Evolutionary conservation across 2,797 vertebrate species (phyloP).

Genomic region (Peromyscus attwateri): DNA sequence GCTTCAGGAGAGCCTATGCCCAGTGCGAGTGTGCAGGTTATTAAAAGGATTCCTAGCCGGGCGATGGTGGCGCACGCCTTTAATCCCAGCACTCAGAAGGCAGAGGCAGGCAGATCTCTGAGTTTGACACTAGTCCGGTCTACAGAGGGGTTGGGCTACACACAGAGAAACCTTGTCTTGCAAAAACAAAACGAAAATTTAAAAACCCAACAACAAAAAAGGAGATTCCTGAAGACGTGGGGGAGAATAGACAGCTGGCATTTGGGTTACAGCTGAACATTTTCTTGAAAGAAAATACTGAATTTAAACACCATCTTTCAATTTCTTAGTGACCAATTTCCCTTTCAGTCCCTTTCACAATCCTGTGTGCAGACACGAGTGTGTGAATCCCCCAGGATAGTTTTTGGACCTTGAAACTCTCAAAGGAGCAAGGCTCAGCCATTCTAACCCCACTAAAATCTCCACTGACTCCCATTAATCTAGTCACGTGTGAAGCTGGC

Average conservation of each 20-base stretch:
- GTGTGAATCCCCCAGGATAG: not conserved
- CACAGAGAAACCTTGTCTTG: too few species aligned
- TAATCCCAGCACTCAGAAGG: too few species aligned
- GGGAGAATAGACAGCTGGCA: constrained; percentile 66
- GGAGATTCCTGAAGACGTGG: constrained; percentile 14
- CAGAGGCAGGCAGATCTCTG: too few species aligned
- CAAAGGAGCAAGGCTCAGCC: not conserved
- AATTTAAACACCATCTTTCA: constrained; percentile 72
- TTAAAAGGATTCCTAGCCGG: not conserved
- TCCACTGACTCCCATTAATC: not conserved
- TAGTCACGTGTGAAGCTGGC: not conserved
- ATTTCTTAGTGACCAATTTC: constrained; percentile 57
- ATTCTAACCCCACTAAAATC: not conserved
- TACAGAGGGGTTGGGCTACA: too few species aligned
- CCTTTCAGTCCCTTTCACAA: constrained; percentile 61
- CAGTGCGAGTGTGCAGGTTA: not conserved
- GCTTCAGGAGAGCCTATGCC: not conserved
- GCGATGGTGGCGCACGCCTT: too few species aligned
- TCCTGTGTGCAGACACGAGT: not conserved
- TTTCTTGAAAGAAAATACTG: constrained; percentile 74
- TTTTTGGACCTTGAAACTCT: not conserved
- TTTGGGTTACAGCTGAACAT: constrained; percentile 58
- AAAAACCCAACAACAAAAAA: not conserved
- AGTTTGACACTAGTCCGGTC: too few species aligned
- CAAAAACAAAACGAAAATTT: too few species aligned